Percentiles rank a stretch among this genome's conserved stretches.
Evolutionary conservation across 2,113 vertebrate species (phyloP).

Genomic region (Sinocyclocheilus anshuiensis): DNA sequence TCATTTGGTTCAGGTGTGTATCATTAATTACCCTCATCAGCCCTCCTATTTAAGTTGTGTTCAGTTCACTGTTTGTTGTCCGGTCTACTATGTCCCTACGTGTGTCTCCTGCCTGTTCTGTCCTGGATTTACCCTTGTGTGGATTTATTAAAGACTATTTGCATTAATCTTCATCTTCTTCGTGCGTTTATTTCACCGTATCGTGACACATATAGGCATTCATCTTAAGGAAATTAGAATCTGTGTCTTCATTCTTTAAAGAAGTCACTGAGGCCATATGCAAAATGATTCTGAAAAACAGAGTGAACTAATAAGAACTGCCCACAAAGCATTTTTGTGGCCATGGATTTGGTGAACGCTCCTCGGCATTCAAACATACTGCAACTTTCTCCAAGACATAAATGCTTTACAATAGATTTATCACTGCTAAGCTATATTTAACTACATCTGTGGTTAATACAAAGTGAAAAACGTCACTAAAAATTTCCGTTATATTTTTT

Average conservation of each 20-base stretch:
- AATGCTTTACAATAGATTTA: not conserved
- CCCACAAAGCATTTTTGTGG: slow-evolving; percentile 51
- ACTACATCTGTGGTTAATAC: not conserved
- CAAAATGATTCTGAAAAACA: slow-evolving; percentile 48
- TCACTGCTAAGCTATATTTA: not conserved
- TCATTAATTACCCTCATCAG: no score
- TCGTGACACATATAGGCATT: not conserved
- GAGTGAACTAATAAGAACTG: slow-evolving; percentile 39
- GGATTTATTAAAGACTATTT: no score
- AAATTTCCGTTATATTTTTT: not conserved
- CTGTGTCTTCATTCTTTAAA: not conserved
- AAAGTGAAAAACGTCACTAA: no score
- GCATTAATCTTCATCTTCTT: no score
- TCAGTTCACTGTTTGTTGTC: no score
- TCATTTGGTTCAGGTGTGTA: no score
- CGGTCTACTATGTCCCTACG: no score
- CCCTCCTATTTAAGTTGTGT: no score
- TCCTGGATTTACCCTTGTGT: no score
- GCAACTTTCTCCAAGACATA: not conserved
- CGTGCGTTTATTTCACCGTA: no score
- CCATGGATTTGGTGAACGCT: slow-evolving; percentile 22
- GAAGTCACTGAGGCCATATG: slow-evolving; percentile 46
- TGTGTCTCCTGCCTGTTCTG: no score
- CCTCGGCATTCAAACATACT: slow-evolving; percentile 11
- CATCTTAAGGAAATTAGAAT: not conserved